Base-by-base conservation (phyloP, 2,113 vertebrate species). In the Lasiurus cinereus region DNA sequence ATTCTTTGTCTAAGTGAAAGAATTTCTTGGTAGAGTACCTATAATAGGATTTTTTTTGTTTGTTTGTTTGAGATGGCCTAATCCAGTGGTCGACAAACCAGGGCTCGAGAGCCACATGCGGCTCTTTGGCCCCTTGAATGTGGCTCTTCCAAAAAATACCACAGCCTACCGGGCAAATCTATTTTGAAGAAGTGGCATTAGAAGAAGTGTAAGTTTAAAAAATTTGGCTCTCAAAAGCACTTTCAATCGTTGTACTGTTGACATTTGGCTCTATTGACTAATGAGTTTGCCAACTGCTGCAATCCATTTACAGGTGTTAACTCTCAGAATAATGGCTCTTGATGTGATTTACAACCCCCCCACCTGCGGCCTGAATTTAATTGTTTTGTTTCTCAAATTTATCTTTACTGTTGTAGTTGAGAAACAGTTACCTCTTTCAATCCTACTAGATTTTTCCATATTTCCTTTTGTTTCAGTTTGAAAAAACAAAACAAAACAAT, bases 361-460 rank as follows among this genome's bases (percentile, higher is more conserved):
- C n/a, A n/a, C n/a, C n/a, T n/a, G n/a, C n/a, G n/a, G 14, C 1
- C 39, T 29, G 13, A 76, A 46, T 95, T 82, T 76, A 70, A 67
- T 27, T 11, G 39, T 67, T 85, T 90, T 66, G 43, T 73, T 73
- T 66, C 36, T 80, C 15, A 90, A 83, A 62, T 69, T 74, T 83
- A 33, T 76, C 39, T 88, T 90, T 93, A 67, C 16, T 91, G 5
- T 67, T 79, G 70, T 52, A 66, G 29, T 83, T 91, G 64, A 64
- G 78, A 88, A 88, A 6, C 56, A 73, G 14, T 80, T 50, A 12
- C 22, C 8, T 94, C 31, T 83, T 78, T 52, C 29, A 70, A 5
- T 77, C 43, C 43, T 91, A 4, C 69, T 69, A 36, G 56, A 39
- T 43, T 43, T 43, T 83, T 13, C 48, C 19, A 18, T 50, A 29